phyloP scores from a whole-genome alignment of 2,888 invertebrate species.

The Hirtodrosophila confusa region DNA sequence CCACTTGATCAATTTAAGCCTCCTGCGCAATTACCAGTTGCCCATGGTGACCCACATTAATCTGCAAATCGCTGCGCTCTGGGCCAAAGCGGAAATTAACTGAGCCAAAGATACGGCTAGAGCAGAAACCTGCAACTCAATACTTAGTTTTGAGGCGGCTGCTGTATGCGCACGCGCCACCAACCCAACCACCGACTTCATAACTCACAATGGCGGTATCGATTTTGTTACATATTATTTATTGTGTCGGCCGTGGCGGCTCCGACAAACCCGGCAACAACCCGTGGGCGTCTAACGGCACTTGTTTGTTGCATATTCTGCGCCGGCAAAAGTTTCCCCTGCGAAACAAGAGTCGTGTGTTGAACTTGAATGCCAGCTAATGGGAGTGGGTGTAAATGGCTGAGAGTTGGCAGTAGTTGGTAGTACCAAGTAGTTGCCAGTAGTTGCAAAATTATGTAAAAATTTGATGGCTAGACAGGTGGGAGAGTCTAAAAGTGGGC shows the following conservation, averaged over 20 bases:
- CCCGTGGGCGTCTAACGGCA: constrained; percentile 71
- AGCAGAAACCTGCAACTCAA: constrained; percentile 22
- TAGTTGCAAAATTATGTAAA: constrained; percentile 65
- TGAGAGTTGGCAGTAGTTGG: constrained; percentile 34
- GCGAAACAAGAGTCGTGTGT: constrained; percentile 55
- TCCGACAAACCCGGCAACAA: constrained; percentile 24
- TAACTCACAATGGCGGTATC: constrained; percentile 67
- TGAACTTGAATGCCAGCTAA: constrained; percentile 45
- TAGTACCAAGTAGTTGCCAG: constrained; percentile 18
- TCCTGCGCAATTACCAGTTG: constrained; percentile 54
- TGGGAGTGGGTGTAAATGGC: constrained; percentile 63
- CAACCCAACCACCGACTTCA: constrained; percentile 52
- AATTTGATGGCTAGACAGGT: constrained; percentile 52
- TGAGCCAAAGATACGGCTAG: constrained; percentile 31
- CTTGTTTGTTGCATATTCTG: constrained; percentile 65
- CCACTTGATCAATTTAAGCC: constrained; percentile 41
- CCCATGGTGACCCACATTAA: constrained; percentile 67
- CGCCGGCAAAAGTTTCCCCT: constrained; percentile 33
- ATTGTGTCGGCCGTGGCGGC: constrained; percentile 52
- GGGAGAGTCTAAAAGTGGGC: constrained; percentile 47
- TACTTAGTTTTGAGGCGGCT: constrained; percentile 4
- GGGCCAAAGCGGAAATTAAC: constrained; percentile 69
- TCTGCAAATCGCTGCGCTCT: constrained; percentile 58
- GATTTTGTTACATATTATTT: constrained; percentile 76
- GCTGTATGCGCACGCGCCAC: constrained; percentile 21